Percentiles rank a stretch among this genome's conserved stretches.
phyloP scores from a whole-genome alignment of 2,888 invertebrate species.

The Salpingus planirostris region DNA sequence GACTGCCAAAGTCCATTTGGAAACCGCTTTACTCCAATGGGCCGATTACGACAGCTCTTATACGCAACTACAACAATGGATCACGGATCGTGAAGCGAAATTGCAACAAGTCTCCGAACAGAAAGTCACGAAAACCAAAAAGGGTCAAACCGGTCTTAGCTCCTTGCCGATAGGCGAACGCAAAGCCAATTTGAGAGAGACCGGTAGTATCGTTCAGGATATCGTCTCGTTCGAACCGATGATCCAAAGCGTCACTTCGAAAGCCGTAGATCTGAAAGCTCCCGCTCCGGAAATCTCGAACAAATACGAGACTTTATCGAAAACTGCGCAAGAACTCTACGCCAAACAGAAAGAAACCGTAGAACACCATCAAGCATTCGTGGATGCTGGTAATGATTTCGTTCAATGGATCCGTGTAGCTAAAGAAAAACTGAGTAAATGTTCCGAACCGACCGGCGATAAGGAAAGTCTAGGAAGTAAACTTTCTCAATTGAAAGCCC shows the following conservation, averaged over 20 bases:
- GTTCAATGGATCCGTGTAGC: conserved; percentile 85
- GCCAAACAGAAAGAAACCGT: conserved; percentile 84
- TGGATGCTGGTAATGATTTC: conserved; percentile 86
- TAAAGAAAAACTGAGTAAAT: conserved; percentile 84
- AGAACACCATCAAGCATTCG: conserved; percentile 84
- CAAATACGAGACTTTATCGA: conserved; percentile 82
- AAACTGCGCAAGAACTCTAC: conserved; percentile 83
- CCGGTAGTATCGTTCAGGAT: conserved; percentile 91
- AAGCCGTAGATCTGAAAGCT: conserved; percentile 86
- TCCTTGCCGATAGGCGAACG: conserved; percentile 75
- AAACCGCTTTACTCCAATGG: conserved; percentile 88
- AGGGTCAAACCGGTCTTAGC: conserved; percentile 69
- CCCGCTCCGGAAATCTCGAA: conserved; percentile 87
- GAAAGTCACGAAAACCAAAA: conserved; percentile 70
- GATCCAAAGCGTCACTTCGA: conserved; percentile 90
- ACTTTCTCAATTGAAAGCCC: conserved; percentile 73
- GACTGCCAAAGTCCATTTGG: conserved; percentile 82
- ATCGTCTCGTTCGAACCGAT: conserved; percentile 95
- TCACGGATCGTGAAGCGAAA: conserved; percentile 86
- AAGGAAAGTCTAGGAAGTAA: conserved; percentile 82
- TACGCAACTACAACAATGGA: conserved; percentile 88
- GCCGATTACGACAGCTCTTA: conserved; percentile 92
- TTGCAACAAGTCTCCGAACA: conserved; percentile 82
- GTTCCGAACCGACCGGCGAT: conserved; percentile 87
- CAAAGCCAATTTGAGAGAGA: conserved; percentile 81